Base-by-base conservation (phyloP, 2,113 vertebrate species). In the Neogobius melanostomus region DNA sequence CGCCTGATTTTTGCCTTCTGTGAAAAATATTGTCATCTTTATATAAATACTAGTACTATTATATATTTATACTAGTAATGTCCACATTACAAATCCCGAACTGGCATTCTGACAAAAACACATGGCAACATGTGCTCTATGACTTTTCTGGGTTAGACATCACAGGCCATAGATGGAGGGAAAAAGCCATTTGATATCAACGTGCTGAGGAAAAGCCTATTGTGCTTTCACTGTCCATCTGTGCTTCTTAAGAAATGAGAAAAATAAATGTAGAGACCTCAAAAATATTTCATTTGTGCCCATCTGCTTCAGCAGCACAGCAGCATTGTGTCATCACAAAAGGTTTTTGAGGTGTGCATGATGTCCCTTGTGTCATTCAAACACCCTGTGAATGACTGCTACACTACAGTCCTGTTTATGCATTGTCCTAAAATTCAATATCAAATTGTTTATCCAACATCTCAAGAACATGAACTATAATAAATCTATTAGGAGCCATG, bases 111-210 rank as follows among this genome's bases (percentile, higher is more conserved):
- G 21, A 16, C 68, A 56, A 49, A 36, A 74, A 17, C 57, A 67
- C 60, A 62, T 46, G 71, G 64, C 70, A 51, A 65, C 66, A 57
- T 46, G 45, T 71, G 0, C 54, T 76, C 53, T 72, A 71, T 79
- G 69, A 46, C 69, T 53, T 42, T 11, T 61, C 42, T 8, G 47
- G 36, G 72, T 66, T 21, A 59, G 66, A 48, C 28, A 45, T 43
- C 66, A 57, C 56, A 14, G 42, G 68, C 74, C 74, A 72, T 48
- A 72, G 66, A 72, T 12, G 57, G 57, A 61, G 69, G 63, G 8
- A n/a, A 51, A 59, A 59, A 71, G 54, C 62, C 71, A 66, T 76
- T 73, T 74, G 15, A 51, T 68, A 74, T 79, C 53, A 70, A 56
- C 65, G 36, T 2, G 11, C 47, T 7, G 28, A 66, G 17, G 36